A percentile compares a stretch with the other conserved stretches of the same genome.
Evolutionary conservation across 2,888 invertebrate species (phyloP).

Genomic region (Nasonia oneida): DNA sequence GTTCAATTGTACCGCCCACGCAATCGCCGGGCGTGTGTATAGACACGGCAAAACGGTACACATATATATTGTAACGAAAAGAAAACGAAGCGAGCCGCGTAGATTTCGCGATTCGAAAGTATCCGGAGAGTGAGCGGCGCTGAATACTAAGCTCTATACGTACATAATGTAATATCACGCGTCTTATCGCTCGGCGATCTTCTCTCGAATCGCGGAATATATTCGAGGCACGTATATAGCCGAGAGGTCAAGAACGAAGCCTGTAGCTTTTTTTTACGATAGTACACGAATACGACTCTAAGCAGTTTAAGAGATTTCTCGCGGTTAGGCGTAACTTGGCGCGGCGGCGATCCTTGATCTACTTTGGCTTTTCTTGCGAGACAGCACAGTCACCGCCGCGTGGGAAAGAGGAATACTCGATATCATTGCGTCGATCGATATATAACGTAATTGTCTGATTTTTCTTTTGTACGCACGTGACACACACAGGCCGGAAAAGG

Average conservation of each 20-base stretch:
- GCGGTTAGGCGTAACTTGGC: background rate
- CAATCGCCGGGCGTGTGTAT: background rate
- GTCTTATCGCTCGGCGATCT: background rate
- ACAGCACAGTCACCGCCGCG: background rate
- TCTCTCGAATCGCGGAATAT: background rate
- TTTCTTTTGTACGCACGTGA: background rate
- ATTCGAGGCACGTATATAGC: background rate
- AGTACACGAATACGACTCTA: conserved; percentile 9
- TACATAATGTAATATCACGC: background rate
- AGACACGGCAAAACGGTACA: background rate
- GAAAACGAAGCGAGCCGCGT: background rate
- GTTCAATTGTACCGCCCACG: background rate
- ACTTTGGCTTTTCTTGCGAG: conserved; percentile 25
- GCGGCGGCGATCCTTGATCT: conserved; percentile 43
- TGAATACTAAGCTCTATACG: conserved; percentile 20
- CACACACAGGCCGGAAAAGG: conserved; percentile 75
- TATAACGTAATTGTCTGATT: background rate
- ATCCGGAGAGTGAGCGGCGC: conserved; percentile 11
- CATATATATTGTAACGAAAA: background rate
- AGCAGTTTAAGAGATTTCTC: conserved; percentile 24
- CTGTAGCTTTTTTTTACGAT: background rate
- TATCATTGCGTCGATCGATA: background rate
- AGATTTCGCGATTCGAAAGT: conserved; percentile 56
- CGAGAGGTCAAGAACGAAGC: conserved; percentile 37
- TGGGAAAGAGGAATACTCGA: conserved; percentile 19